Base-by-base conservation (phyloP, 2,113 vertebrate genomes). In the Entosphenus tridentatus region DNA sequence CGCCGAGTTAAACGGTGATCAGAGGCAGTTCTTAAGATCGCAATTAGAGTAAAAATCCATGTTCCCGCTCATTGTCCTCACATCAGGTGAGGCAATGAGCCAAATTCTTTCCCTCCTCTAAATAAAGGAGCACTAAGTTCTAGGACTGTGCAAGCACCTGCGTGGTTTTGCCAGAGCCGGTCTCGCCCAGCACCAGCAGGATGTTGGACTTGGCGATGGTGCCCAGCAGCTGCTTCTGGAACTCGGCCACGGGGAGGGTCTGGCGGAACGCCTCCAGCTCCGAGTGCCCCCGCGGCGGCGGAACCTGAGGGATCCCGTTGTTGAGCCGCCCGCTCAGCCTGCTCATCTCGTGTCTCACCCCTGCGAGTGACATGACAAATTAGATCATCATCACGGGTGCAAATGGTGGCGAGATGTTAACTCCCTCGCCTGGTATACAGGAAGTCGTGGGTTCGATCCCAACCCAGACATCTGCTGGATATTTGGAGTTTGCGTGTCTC, bases 101-200 rank as follows among this genome's bases (percentile, higher is more conserved):
- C 10, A 9, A 65, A 16, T 62, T 62, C 2, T 62, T 62, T 8
- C 13, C 13, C 13, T 62, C 13, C 13, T 62, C 13, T 62, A 62
- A 62, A 62, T 62, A 14, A 13, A 14, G 13, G 58, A 62, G 58
- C 13, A 6, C 13, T 2, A 62, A 14, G 16, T 62, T 62, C 8
- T 14, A 62, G 16, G 16, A 62, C 10, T 55, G 57, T 17, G 74
- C 73, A 76, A 78, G 69, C 76, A 97, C 91, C 83, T 97, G 93
- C 55, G 92, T 98, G 54, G 92, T 96, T 80, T 98, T 96, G 73
- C 93, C 93, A 65, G 88, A 98, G 72, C 93, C 93, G 2, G 90
- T 91, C 77, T 96, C 92, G 73, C 93, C 92, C 70, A 96, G 72
- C 73, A 98, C 79, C 72, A 98, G 80, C 75, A 93, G 79, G 71